Percentiles rank a stretch among this genome's conserved stretches.
These are phyloP conservation scores for Telmatochromis sp. DNA, from an alignment of 2,113 vertebrate species.

Conservation along the genomic window DNA sequence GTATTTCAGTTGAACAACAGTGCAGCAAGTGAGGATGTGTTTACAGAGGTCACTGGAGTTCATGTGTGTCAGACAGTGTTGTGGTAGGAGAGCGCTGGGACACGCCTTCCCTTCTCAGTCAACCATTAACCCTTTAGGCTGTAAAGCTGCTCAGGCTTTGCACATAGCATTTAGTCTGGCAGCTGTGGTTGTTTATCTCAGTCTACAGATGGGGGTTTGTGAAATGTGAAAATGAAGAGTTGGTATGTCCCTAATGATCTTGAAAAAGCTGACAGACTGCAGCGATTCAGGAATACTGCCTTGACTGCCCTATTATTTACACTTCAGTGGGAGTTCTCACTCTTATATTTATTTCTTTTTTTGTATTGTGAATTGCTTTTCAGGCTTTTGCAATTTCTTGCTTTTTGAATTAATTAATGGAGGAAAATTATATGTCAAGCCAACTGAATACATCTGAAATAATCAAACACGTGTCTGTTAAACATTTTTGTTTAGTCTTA, in stretches of 20 bases:
- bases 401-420: neutral
- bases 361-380: neutral
- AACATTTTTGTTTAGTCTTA: neutral
- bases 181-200: neutral
- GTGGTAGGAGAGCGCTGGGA: constrained; percentile 23
- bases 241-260: neutral
- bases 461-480: neutral
- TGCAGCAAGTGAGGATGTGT: neutral
- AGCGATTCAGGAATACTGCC: neutral
- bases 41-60: constrained; percentile 58
- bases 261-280: neutral
- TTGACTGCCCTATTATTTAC: neutral
- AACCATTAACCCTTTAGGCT: constrained; percentile 52
- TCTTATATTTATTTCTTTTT: neutral
- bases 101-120: constrained; percentile 33
- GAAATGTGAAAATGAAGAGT: neutral
- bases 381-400: neutral
- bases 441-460: neutral
- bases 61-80: constrained; percentile 44
- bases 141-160: neutral
- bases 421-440: neutral
- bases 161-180: neutral
- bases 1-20: neutral
- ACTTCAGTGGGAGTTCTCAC: neutral
- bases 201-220: neutral